A percentile compares a stretch with the other conserved stretches of the same genome.
Conservation (phyloP, 2,888 invertebrate species). For the Seladonia tumulorum region DNA sequence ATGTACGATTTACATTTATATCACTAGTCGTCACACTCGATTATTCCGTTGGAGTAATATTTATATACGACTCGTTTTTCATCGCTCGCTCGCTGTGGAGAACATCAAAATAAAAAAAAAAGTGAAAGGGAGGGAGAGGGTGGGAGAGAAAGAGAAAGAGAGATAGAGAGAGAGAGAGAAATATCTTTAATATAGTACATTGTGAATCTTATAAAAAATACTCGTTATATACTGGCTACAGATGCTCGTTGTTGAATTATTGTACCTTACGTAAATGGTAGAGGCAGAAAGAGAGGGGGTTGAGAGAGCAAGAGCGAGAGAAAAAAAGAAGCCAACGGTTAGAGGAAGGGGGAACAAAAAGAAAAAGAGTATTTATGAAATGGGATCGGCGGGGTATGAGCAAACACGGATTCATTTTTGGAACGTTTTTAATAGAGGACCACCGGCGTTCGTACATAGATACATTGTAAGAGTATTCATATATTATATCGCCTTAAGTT, state of each 20-base stretch:
- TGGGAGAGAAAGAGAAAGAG: neutral
- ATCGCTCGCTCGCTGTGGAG: conserved; percentile 60
- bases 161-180: conserved; percentile 4
- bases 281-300: conserved; percentile 12
- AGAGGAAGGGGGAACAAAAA: neutral
- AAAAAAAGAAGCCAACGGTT: neutral
- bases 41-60: conserved; percentile 63
- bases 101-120: conserved; percentile 34
- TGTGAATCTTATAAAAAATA: conserved; percentile 47
- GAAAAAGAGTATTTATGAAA: conserved; percentile 16
- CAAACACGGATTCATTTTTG: conserved; percentile 55
- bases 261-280: conserved; percentile 48
- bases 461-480: conserved; percentile 55
- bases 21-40: conserved; percentile 61
- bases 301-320: neutral
- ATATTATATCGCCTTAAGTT: conserved; percentile 58
- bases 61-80: conserved; percentile 57
- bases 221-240: conserved; percentile 56
- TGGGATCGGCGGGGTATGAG: conserved; percentile 39
- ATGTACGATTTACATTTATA: conserved; percentile 59
- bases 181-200: conserved; percentile 52
- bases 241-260: conserved; percentile 60
- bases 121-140: conserved; percentile 14
- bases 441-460: conserved; percentile 62
- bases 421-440: conserved; percentile 64